These are phyloP conservation scores for Oenanthe melanoleuca DNA, from an alignment of 2,113 vertebrate genomes.

Conservation along the genomic window DNA sequence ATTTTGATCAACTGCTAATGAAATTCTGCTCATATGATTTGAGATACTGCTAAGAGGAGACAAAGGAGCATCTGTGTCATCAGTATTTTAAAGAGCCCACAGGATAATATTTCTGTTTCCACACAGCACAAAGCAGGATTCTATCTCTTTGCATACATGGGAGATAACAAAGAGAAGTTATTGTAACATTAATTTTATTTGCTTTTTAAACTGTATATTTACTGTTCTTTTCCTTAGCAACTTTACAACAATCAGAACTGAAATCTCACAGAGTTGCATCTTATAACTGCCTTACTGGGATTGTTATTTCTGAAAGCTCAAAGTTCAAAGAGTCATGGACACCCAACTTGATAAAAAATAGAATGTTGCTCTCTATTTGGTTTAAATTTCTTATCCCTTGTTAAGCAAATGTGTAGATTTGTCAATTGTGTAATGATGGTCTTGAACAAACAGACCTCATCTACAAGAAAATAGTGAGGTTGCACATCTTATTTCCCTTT, in stretches of 20 bases:
- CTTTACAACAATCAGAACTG: background rate
- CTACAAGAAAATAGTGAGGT: background rate
- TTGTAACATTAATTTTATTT: background rate
- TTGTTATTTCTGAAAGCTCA: slow-evolving; percentile 8
- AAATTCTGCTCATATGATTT: background rate
- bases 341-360: slow-evolving; percentile 11
- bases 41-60: background rate
- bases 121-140: background rate
- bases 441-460: background rate
- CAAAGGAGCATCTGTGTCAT: background rate
- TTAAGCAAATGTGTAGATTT: background rate
- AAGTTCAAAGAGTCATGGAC: background rate
- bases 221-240: background rate
- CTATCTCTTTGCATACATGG: background rate
- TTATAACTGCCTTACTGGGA: background rate
- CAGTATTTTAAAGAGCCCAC: background rate
- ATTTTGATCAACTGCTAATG: background rate
- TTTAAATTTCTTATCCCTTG: slow-evolving; percentile 16
- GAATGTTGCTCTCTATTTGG: background rate
- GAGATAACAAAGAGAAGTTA: background rate
- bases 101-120: background rate
- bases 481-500: background rate
- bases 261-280: background rate
- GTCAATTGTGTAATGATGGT: background rate
- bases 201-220: background rate